A percentile compares a stretch with the other conserved stretches of the same genome.
Conservation (phyloP, 2,888 invertebrate species). For the Melanostoma mellinum region DNA sequence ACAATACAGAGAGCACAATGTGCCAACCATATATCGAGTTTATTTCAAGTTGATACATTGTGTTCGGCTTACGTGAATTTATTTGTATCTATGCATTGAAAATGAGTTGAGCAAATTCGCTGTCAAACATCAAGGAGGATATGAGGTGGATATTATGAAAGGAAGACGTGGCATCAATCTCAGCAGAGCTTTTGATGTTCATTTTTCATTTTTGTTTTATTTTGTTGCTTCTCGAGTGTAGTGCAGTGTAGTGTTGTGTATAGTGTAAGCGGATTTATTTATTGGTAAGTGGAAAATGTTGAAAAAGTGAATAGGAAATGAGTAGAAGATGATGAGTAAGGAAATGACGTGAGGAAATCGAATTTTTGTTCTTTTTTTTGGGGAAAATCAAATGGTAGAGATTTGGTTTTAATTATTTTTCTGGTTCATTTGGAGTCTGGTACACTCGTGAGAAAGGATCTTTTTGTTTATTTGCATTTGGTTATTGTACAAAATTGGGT, state of each 20-base stretch:
- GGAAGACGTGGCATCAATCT: conserved; percentile 25
- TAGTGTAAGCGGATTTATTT: conserved; percentile 47
- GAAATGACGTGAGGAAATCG: conserved; percentile 11
- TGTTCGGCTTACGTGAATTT: conserved; percentile 42
- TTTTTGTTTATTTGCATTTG: too few relatives aligned
- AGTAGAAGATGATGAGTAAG: conserved; percentile 20
- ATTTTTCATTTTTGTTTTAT: conserved; percentile 20
- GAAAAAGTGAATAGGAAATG: conserved; percentile 28
- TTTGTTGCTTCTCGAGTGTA: conserved; percentile 9
- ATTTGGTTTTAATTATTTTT: too few relatives aligned
- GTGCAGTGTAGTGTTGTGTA: conserved; percentile 21
- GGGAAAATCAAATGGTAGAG: conserved; percentile 24
- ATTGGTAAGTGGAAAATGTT: conserved; percentile 42
- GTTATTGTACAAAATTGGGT: too few relatives aligned
- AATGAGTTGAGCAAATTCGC: conserved; percentile 51
- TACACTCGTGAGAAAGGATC: too few relatives aligned
- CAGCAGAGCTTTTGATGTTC: not conserved
- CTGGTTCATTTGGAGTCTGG: not conserved
- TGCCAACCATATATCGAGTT: conserved; percentile 12
- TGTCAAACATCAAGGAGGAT: conserved; percentile 37
- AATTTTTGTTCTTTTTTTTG: conserved; percentile 1
- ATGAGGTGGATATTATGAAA: conserved; percentile 19
- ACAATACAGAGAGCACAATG: not conserved
- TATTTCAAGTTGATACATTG: conserved; percentile 48
- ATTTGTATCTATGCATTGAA: conserved; percentile 52